Evolutionary conservation across 2,888 invertebrate genomes (phyloP), one percentile per base, ranked within the genome.

Genomic region (Acanthosoma haemorrhoidale): DNA sequence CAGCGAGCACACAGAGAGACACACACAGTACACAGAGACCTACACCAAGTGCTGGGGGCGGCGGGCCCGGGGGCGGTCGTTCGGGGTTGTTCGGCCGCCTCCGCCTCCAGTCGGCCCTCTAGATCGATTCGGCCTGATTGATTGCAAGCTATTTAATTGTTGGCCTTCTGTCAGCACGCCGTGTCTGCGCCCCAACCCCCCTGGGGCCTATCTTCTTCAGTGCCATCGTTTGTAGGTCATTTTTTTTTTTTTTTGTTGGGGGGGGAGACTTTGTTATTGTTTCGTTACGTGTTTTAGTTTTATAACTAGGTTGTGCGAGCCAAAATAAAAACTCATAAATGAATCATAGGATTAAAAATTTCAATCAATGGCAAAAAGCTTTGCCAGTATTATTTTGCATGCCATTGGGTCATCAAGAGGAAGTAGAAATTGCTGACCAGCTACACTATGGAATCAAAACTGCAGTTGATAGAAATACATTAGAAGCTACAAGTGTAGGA

Each of bases 101-200:
- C 25, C 63, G 38, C 4, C 25, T 21, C 9, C 63, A 5, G 13
- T 38, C 13, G 13, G 11, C 9, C 13, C 15, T n/a, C 25, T 11
- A 21, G 63, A 31, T 38, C 39, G 25, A 32, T 34, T 15, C 39
- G 15, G 38, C 21, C 63, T 39, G 63, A 63, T 63, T 63, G 59
- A 59, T 59, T 59, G 59, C 34, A 21, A 16, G 32, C 59, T 59
- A 59, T 59, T 59, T 59, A 59, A 59, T 59, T 59, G 32, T 32
- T 34, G 59, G 31, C 59, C 51, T 51, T 51, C 51, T 43, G 43
- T 43, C 43, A 21, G 43, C 43, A 43, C 43, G 15, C 43, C 21
- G 11, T 51, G 51, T n/a, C 51, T 25, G n/a, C n/a, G n/a, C 38
- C 38, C 38, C 38, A 9, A 9, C 38, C 38, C 38, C 38, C 38